Conservation (phyloP, 2,797 vertebrate species). For the Adrianichthys oophorus region DNA sequence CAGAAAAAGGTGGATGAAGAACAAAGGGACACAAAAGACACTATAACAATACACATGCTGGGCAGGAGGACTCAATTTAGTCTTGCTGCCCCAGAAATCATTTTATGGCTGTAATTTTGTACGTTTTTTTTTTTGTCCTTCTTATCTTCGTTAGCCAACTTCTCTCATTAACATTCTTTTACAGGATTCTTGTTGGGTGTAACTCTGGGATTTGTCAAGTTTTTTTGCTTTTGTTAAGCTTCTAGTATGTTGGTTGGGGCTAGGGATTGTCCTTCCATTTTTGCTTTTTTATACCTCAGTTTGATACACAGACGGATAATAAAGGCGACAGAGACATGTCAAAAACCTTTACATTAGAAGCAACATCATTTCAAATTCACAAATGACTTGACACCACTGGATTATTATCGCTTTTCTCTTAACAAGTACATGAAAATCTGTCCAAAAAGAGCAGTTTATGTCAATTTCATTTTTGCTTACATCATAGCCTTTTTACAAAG, state of each 20-base stretch:
- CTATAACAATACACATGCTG: constrained; percentile 73
- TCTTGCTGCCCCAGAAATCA: constrained; percentile 75
- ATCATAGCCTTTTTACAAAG: constrained; percentile 46
- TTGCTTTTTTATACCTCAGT: constrained; percentile 33
- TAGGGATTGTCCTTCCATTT: constrained; percentile 28
- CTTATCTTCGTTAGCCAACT: constrained; percentile 19
- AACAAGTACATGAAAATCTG: constrained; percentile 59
- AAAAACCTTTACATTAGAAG: constrained; percentile 49
- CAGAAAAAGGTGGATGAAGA: constrained; percentile 26
- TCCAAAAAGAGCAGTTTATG: constrained; percentile 48
- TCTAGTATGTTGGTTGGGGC: constrained; percentile 24
- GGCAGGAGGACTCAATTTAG: constrained; percentile 65
- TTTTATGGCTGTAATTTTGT: constrained; percentile 83
- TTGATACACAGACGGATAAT: constrained; percentile 39
- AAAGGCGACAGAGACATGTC: constrained; percentile 26
- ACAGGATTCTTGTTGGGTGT: constrained; percentile 29
- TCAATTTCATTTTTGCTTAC: constrained; percentile 49
- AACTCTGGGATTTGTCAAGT: constrained; percentile 46
- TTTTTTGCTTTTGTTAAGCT: constrained; percentile 13
- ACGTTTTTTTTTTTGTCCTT: constrained; percentile 46
- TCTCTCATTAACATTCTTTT: constrained; percentile 21
- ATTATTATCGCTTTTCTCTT: constrained; percentile 25
- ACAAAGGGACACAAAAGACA: constrained; percentile 66
- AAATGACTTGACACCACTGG: constrained; percentile 47
- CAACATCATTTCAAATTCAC: constrained; percentile 49